These are phyloP conservation scores for Galendromus occidentalis DNA, from an alignment of 1,140 invertebrate species.

Conservation along the genomic window DNA sequence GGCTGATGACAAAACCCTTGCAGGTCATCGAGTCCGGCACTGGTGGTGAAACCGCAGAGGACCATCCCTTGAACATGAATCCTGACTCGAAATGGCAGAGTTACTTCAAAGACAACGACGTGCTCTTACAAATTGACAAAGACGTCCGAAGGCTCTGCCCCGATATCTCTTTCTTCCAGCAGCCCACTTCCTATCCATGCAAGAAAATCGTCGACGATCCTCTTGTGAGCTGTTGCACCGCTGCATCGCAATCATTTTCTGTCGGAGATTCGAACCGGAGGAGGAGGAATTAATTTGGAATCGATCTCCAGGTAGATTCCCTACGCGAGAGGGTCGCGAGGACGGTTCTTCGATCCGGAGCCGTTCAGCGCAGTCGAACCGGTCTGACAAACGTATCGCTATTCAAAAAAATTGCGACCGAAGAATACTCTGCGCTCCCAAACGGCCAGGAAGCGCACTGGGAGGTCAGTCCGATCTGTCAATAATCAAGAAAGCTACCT, in stretches of 20 bases:
- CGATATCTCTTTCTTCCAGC: slow-evolving; percentile 91
- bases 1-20: no score
- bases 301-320: slow-evolving; percentile 46
- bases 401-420: slow-evolving; percentile 40
- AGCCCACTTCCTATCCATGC: slow-evolving; percentile 66
- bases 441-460: slow-evolving; percentile 72
- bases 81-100: slow-evolving; percentile 49
- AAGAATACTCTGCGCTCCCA: slow-evolving; percentile 56
- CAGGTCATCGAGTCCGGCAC: slow-evolving; percentile 23
- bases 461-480: neutral
- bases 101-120: slow-evolving; percentile 90
- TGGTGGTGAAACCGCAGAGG: slow-evolving; percentile 15
- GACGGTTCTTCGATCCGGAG: slow-evolving; percentile 59
- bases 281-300: no score
- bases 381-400: slow-evolving; percentile 41
- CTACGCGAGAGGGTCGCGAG: slow-evolving; percentile 70
- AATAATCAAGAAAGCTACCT: neutral
- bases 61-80: slow-evolving; percentile 15
- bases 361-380: slow-evolving; percentile 64
- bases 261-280: no score
- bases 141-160: slow-evolving; percentile 83
- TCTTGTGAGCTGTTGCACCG: slow-evolving; percentile 10
- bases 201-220: slow-evolving; percentile 34
- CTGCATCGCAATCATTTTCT: no score
- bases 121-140: slow-evolving; percentile 85